These are phyloP conservation scores for Drosophila bocki DNA, from an alignment of 1,140 invertebrate genomes.

Conservation along the genomic window DNA sequence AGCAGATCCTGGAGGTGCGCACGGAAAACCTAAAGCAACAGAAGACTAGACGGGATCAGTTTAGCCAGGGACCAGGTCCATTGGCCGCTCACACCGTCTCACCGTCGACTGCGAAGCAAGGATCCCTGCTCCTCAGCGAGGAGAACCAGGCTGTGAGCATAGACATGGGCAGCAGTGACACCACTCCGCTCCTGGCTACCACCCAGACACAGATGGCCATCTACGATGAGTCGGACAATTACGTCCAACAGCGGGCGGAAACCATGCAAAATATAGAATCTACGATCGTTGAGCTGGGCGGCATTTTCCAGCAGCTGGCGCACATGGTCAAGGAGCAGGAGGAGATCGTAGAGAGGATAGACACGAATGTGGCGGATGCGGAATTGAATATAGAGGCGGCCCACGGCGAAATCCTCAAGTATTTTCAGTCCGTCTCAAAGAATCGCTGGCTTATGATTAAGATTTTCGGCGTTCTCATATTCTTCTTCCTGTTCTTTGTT, in stretches of 20 bases:
- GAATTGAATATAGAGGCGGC: slow-evolving; percentile 98
- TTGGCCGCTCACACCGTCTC: slow-evolving; percentile 89
- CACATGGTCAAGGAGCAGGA: slow-evolving; percentile 99
- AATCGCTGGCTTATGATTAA: slow-evolving; percentile 99
- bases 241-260: slow-evolving; percentile 96
- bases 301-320: slow-evolving; percentile 98
- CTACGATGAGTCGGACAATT: slow-evolving; percentile 94
- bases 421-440: slow-evolving; percentile 98
- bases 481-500: slow-evolving; percentile 99
- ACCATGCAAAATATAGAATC: slow-evolving; percentile 99
- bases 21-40: slow-evolving; percentile 98
- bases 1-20: slow-evolving; percentile 95
- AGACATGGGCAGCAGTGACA: slow-evolving; percentile 88
- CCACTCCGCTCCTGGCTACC: slow-evolving; percentile 61
- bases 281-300: slow-evolving; percentile 99
- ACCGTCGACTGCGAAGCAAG: slow-evolving; percentile 89
- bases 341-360: slow-evolving; percentile 99
- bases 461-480: slow-evolving; percentile 98
- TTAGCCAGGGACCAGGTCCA: slow-evolving; percentile 90
- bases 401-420: slow-evolving; percentile 98
- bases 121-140: slow-evolving; percentile 86
- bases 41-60: slow-evolving; percentile 96
- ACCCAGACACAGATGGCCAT: slow-evolving; percentile 88
- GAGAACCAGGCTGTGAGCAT: slow-evolving; percentile 92
- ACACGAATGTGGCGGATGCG: slow-evolving; percentile 98